Evolutionary conservation across 2,888 invertebrate genomes (phyloP).

Genomic region (Agrotis segetum): DNA sequence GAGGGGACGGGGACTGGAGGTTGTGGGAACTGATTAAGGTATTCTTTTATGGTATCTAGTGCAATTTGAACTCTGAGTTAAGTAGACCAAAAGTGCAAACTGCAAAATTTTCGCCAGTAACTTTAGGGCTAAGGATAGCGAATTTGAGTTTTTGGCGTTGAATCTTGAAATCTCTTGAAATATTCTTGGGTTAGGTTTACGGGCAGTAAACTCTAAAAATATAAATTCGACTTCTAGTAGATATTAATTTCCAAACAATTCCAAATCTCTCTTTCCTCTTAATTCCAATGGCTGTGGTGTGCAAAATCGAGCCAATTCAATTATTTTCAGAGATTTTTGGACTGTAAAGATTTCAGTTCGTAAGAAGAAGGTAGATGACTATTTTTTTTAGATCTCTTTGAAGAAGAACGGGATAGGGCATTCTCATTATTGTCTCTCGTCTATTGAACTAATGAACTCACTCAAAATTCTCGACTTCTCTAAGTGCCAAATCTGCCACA

Average conservation of each 20-base stretch:
- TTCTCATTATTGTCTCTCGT: too few species aligned
- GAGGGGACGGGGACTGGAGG: neutral
- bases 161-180: neutral
- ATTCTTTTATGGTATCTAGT: neutral
- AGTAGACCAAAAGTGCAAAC: neutral
- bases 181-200: neutral
- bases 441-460: neutral
- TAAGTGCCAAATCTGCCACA: neutral
- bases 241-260: neutral
- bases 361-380: too few species aligned
- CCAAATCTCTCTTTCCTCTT: neutral
- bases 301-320: too few species aligned
- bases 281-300: neutral
- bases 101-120: neutral
- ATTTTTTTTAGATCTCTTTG: too few species aligned
- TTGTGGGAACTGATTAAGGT: neutral
- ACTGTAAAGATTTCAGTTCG: too few species aligned
- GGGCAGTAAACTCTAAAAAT: neutral
- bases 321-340: too few species aligned
- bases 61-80: neutral
- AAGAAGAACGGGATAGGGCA: too few species aligned
- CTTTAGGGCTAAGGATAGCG: neutral
- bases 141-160: neutral
- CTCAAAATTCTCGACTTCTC: too few species aligned
- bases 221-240: neutral